phyloP scores from a whole-genome alignment of 2,888 invertebrate genomes.

The Vesta saturnalis region DNA sequence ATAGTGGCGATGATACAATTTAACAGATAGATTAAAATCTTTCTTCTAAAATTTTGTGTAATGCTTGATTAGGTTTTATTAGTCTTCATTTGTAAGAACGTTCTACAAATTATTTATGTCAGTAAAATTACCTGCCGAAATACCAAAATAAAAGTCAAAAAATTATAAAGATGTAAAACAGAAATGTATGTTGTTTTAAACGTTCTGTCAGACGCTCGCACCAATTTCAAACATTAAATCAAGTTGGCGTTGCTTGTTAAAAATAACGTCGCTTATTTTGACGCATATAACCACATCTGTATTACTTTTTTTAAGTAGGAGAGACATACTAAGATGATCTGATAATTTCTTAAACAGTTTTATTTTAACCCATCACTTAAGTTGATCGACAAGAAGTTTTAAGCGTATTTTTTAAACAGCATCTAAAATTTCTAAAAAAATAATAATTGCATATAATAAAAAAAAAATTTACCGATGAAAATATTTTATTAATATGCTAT shows the following conservation, averaged over 20 bases:
- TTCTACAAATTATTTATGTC: slow-evolving; percentile 15
- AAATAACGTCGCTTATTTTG: slow-evolving; percentile 42
- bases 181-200: slow-evolving; percentile 47
- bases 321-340: too few relatives aligned
- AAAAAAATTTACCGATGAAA: too few relatives aligned
- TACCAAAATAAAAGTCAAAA: slow-evolving; percentile 34
- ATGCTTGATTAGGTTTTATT: not conserved
- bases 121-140: slow-evolving; percentile 28
- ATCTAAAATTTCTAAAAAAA: too few relatives aligned
- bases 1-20: slow-evolving; percentile 14
- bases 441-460: too few relatives aligned
- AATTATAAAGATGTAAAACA: slow-evolving; percentile 31
- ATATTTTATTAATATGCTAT: too few relatives aligned
- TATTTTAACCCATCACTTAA: too few relatives aligned
- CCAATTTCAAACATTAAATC: slow-evolving; percentile 49
- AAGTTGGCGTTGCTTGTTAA: slow-evolving; percentile 45
- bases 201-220: slow-evolving; percentile 46
- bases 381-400: too few relatives aligned
- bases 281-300: slow-evolving; percentile 36
- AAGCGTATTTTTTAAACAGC: too few relatives aligned
- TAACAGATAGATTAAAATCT: not conserved
- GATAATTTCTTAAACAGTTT: too few relatives aligned
- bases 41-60: not conserved
- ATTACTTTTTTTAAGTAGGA: slow-evolving; percentile 13
- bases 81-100: too few relatives aligned